These are phyloP conservation scores for Oncorhynchus kisutch DNA, from an alignment of 2,113 vertebrate genomes.

Conservation along the genomic window DNA sequence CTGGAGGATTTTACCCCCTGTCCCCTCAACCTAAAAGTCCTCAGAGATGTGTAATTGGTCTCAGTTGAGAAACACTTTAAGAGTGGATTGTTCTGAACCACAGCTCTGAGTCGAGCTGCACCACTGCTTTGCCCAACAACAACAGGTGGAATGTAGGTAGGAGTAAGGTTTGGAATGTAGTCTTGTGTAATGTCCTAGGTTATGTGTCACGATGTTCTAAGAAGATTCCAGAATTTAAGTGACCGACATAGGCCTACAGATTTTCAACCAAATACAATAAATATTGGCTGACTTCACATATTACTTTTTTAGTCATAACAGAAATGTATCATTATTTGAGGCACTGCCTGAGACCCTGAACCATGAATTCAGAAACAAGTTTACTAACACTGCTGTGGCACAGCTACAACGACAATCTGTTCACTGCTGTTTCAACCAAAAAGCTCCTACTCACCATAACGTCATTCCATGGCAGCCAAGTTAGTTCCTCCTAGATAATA, in stretches of 20 bases:
- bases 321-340: too few species aligned
- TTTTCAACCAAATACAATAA: too few species aligned
- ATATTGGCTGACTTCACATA: too few species aligned
- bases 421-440: constrained; percentile 6
- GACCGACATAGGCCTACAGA: too few species aligned
- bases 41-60: too few species aligned
- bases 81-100: not conserved
- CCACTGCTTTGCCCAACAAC: not conserved
- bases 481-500: constrained; percentile 13
- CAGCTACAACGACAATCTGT: not conserved
- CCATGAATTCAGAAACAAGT: too few species aligned
- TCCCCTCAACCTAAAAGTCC: not conserved
- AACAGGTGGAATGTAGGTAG: not conserved
- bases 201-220: not conserved
- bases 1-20: not conserved
- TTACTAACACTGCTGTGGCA: too few species aligned
- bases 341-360: too few species aligned
- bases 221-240: too few species aligned
- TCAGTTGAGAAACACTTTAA: too few species aligned
- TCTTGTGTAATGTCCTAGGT: not conserved
- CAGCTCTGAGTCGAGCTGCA: not conserved
- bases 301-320: too few species aligned
- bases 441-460: constrained; percentile 31
- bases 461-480: not conserved
- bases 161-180: not conserved